These are phyloP conservation scores for Agelas oroides DNA, from an alignment of 37 sponge, comb jelly and placozoan species.

Conservation along the genomic window DNA sequence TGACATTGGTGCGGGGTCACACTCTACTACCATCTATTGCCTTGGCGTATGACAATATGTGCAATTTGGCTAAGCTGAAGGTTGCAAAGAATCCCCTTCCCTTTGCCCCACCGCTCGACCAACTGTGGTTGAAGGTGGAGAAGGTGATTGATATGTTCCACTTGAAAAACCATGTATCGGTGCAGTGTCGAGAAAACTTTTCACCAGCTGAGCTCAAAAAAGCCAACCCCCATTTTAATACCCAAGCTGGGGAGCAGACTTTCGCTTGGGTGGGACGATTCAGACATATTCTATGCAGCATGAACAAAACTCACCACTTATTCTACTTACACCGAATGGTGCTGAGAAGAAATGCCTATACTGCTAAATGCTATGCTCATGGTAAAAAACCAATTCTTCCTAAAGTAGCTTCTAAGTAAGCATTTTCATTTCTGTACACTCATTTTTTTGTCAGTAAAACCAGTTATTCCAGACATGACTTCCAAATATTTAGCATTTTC, in stretches of 20 bases:
- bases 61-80: slow-evolving; percentile 40
- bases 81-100: slow-evolving; percentile 40
- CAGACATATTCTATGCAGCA: slow-evolving; percentile 47
- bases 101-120: slow-evolving; percentile 33
- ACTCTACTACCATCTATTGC: neutral
- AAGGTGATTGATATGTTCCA: slow-evolving; percentile 54
- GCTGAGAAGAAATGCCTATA: slow-evolving; percentile 38
- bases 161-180: slow-evolving; percentile 26
- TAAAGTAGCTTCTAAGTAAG: neutral
- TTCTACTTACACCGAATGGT: slow-evolving; percentile 63
- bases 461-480: no score
- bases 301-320: slow-evolving; percentile 62
- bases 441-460: no score
- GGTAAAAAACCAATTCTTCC: slow-evolving; percentile 70
- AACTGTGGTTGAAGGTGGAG: slow-evolving; percentile 27
- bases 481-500: no score
- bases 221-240: slow-evolving; percentile 43
- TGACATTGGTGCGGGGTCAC: neutral
- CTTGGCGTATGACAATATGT: slow-evolving; percentile 65
- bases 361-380: slow-evolving; percentile 40
- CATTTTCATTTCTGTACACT: no score
- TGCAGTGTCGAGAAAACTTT: slow-evolving; percentile 19
- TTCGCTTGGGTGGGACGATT: slow-evolving; percentile 48
- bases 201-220: slow-evolving; percentile 35
- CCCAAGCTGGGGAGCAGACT: slow-evolving; percentile 65